A percentile compares a stretch with the other conserved stretches of the same genome.
phyloP scores from a whole-genome alignment of 2,113 vertebrate genomes.

The Elephas maximus region DNA sequence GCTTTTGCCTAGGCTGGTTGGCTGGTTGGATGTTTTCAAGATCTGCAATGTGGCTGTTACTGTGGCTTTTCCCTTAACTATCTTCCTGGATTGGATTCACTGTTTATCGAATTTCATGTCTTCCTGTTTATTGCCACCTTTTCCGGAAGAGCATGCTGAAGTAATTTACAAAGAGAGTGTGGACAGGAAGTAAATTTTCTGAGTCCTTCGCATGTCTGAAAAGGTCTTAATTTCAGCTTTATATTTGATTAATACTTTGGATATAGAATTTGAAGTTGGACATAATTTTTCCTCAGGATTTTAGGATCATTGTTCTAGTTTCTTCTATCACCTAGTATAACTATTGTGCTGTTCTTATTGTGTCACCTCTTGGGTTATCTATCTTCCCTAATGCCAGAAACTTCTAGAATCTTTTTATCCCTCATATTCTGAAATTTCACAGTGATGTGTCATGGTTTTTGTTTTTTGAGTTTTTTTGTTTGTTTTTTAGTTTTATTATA shows the following conservation, averaged over 20 bases:
- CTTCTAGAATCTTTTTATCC: not conserved
- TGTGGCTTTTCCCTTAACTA: not conserved
- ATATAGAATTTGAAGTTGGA: constrained; percentile 43
- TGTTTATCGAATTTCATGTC: constrained; percentile 4
- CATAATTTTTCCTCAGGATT: constrained; percentile 3
- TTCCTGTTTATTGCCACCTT: constrained; percentile 40
- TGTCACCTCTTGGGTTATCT: not conserved
- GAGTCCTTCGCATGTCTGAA: not conserved
- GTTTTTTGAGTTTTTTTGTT: not conserved
- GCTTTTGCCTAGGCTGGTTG: not conserved
- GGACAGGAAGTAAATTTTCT: not conserved
- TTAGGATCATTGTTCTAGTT: constrained; percentile 50
- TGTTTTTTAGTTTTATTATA: constrained; percentile 33
- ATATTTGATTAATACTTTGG: constrained; percentile 10
- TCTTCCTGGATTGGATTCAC: not conserved
- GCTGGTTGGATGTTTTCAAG: not conserved
- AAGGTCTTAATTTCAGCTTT: not conserved
- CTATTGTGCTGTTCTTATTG: not conserved
- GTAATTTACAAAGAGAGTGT: constrained; percentile 32
- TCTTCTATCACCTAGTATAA: constrained; percentile 3
- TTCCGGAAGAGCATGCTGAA: not conserved
- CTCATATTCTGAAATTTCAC: constrained; percentile 44
- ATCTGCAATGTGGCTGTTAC: not conserved
- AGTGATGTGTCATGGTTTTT: not conserved
- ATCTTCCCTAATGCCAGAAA: not conserved